Evolutionary conservation across 2,113 vertebrate genomes (phyloP).

Genomic region (Oreochromis aureus): DNA sequence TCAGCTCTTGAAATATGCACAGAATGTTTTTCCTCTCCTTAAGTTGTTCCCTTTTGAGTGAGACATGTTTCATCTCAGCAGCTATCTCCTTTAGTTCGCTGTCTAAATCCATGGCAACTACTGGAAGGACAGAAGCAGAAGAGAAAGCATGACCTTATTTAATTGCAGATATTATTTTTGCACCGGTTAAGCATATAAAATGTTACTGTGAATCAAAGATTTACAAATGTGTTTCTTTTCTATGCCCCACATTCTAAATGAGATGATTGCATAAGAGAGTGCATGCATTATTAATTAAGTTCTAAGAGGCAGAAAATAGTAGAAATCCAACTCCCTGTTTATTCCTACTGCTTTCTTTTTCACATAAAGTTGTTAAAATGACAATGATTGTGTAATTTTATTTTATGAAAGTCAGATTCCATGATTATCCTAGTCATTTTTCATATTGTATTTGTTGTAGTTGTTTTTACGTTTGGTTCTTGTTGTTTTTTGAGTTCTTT

Average conservation of each 20-base stretch:
- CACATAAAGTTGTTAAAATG: neutral
- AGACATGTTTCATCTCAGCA: slow-evolving; percentile 21
- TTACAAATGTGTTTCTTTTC: neutral
- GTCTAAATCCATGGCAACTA: slow-evolving; percentile 25
- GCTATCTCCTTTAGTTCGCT: neutral
- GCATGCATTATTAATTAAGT: neutral
- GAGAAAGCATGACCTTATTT: neutral
- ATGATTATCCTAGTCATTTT: neutral
- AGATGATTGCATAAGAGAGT: neutral
- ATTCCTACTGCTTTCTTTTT: neutral
- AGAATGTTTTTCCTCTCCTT: slow-evolving; percentile 36
- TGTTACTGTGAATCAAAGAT: neutral
- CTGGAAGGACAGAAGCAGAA: neutral
- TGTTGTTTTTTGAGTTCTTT: neutral
- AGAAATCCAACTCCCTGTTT: neutral
- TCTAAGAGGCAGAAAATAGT: neutral
- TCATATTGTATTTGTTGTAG: neutral
- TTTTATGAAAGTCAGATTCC: neutral
- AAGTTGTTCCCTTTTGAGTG: slow-evolving; percentile 32
- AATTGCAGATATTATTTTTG: neutral
- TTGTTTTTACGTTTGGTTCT: neutral
- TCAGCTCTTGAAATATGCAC: slow-evolving; percentile 41
- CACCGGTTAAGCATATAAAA: neutral
- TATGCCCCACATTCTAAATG: neutral
- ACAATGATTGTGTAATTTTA: neutral